These are phyloP conservation scores for human DNA, from an alignment of 2,113 vertebrate species.

Conservation along the genomic window DNA sequence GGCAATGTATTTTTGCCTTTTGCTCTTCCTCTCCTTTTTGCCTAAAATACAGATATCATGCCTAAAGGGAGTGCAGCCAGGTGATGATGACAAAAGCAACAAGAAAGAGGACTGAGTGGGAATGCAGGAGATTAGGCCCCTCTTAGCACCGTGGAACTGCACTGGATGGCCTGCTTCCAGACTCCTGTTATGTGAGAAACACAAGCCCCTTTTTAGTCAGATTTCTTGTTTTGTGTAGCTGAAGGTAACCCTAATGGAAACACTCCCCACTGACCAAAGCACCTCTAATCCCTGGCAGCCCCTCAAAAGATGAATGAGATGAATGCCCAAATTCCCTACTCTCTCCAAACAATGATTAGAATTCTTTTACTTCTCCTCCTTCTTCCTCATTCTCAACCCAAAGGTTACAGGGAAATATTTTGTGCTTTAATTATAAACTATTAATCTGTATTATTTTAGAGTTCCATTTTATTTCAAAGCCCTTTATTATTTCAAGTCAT, in stretches of 20 bases:
- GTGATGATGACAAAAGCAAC: neutral
- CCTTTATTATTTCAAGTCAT: neutral
- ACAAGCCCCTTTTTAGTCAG: neutral
- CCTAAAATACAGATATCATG: neutral
- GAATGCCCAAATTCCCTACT: neutral
- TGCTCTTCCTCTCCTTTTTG: neutral
- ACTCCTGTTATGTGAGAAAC: neutral
- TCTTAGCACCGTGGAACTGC: neutral
- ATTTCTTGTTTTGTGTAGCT: neutral
- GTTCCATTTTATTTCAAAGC: neutral
- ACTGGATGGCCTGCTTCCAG: too few relatives aligned
- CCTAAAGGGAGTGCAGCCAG: neutral
- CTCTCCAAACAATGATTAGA: neutral
- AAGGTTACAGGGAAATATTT: slow-evolving; percentile 3
- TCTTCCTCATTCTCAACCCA: neutral
- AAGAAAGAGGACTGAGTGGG: neutral
- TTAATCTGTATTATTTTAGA: neutral
- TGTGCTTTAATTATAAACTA: neutral
- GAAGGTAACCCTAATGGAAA: neutral
- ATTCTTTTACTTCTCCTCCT: neutral
- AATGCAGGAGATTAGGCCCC: neutral
- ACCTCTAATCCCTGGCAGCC: neutral
- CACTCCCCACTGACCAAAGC: neutral
- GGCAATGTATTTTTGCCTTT: neutral
- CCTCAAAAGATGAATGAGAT: neutral